phyloP scores from a whole-genome alignment of 2,113 vertebrate species.

The Phodopus roborovskii region DNA sequence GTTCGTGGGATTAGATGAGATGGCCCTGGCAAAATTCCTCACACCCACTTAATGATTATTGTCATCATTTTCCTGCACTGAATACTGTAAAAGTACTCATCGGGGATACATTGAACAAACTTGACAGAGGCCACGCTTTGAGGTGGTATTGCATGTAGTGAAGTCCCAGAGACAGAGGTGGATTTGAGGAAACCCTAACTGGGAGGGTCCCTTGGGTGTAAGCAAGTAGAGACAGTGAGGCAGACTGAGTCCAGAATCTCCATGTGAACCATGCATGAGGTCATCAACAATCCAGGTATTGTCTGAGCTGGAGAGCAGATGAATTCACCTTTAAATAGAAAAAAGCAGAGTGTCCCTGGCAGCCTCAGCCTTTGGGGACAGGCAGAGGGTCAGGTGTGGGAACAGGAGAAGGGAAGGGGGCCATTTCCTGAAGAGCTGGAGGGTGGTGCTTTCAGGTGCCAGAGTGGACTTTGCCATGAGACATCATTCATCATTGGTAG shows the following conservation, averaged over 20 bases:
- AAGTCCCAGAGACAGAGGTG: slow-evolving; percentile 16
- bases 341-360: not conserved
- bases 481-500: not conserved
- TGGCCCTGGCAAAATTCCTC: not conserved
- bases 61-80: not conserved
- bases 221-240: not conserved
- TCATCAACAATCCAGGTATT: not conserved
- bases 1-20: not conserved
- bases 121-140: not conserved
- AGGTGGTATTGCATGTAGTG: fast-evolving
- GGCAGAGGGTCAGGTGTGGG: not conserved
- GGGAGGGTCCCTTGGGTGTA: not conserved
- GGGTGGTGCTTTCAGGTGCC: not conserved
- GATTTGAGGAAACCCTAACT: not conserved
- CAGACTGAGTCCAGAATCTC: not conserved
- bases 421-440: not conserved
- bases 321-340: not conserved
- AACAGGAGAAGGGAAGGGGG: not conserved
- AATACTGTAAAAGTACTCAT: not conserved
- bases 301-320: not conserved
- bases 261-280: not conserved
- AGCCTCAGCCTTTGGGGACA: not conserved
- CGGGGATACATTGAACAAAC: not conserved
- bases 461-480: not conserved
- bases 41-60: not conserved